Evolutionary conservation across 2,888 invertebrate genomes (phyloP).

Genomic region (Oegoconia quadripuncta): DNA sequence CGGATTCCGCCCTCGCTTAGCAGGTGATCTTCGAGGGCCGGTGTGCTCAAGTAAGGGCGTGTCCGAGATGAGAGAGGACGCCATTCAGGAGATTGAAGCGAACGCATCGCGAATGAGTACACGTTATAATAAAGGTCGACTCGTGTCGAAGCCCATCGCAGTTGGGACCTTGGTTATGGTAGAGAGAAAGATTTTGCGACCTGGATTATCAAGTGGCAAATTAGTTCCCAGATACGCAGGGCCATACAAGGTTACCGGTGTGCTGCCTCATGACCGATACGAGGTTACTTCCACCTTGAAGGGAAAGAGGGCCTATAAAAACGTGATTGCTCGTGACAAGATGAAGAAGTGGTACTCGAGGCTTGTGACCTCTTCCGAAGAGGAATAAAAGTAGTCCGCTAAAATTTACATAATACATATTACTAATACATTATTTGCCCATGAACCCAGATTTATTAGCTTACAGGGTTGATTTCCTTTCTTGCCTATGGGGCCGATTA

Average conservation of each 20-base stretch:
- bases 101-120: slow-evolving; percentile 6
- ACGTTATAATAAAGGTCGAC: slow-evolving; percentile 9
- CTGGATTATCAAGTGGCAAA: too few species aligned
- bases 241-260: too few species aligned
- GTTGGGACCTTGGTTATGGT: slow-evolving; percentile 13
- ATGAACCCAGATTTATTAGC: too few species aligned
- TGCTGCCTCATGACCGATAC: too few species aligned
- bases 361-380: neutral
- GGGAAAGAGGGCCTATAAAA: slow-evolving; percentile 11
- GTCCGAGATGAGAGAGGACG: slow-evolving; percentile 1
- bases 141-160: neutral
- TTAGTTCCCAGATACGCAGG: too few species aligned
- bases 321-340: slow-evolving; percentile 15
- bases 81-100: neutral
- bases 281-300: slow-evolving; percentile 6
- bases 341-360: slow-evolving; percentile 6
- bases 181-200: too few species aligned
- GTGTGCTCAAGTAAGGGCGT: too few species aligned
- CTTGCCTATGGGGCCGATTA: too few species aligned
- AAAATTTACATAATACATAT: too few species aligned
- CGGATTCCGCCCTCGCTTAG: neutral
- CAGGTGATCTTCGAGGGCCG: slow-evolving; percentile 10
- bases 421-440: too few species aligned
- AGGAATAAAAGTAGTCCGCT: too few species aligned
- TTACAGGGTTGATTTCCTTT: too few species aligned